phyloP scores from a whole-genome alignment of 2,797 vertebrate genomes.

The Acridotheres tristis region DNA sequence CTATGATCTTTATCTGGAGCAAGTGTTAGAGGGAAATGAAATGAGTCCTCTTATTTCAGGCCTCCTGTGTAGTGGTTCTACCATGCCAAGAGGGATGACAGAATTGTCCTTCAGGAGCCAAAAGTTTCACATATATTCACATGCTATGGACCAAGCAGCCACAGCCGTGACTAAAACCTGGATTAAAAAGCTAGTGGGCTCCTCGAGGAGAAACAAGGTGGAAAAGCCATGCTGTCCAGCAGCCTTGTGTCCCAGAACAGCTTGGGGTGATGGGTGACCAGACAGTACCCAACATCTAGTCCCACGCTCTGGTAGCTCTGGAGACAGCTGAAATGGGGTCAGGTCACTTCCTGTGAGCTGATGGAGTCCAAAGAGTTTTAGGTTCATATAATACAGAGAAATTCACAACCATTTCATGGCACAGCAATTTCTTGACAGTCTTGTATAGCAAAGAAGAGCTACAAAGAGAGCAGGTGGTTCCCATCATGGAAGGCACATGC shows the following conservation, averaged over 20 bases:
- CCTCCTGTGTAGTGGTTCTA: accelerated
- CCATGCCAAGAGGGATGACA: not conserved
- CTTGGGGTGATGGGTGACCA: accelerated
- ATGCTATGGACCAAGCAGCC: not conserved
- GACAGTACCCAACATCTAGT: not conserved
- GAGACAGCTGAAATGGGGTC: not conserved
- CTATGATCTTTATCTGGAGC: not conserved
- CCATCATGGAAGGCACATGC: accelerated
- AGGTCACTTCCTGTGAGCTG: not conserved
- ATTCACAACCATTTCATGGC: not conserved
- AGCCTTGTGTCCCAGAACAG: not conserved
- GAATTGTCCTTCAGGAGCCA: not conserved
- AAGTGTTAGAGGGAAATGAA: not conserved
- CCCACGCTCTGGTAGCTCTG: not conserved
- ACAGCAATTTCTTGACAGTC: not conserved
- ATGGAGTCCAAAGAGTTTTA: not conserved
- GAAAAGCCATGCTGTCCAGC: not conserved
- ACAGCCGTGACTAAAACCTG: not conserved
- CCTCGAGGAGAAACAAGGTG: not conserved
- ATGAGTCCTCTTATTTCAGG: not conserved
- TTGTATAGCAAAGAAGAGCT: not conserved
- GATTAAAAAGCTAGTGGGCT: not conserved
- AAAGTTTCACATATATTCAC: not conserved
- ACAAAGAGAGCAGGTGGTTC: not conserved
- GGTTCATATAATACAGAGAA: not conserved